Conservation (phyloP, 2,797 vertebrate species). For the Macropodus opercularis region DNA sequence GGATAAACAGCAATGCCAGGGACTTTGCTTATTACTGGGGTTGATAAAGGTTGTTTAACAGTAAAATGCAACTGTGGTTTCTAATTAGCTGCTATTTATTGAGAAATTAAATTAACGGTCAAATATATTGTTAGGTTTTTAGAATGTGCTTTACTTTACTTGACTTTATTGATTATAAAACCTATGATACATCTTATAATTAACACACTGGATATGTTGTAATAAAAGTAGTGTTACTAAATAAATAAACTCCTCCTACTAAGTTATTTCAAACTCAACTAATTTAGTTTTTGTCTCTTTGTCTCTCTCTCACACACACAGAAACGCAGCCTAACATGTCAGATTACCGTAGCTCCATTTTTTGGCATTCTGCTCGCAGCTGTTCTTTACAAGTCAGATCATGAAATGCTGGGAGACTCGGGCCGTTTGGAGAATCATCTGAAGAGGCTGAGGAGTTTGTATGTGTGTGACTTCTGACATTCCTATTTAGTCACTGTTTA, state of each 20-base stretch:
- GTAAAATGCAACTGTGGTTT: neutral
- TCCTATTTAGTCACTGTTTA: neutral
- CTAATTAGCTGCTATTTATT: neutral
- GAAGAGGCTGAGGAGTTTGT: constrained; percentile 59
- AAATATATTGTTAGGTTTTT: neutral
- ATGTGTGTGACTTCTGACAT: constrained; percentile 23
- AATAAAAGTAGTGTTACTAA: too few species aligned
- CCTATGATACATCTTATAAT: too few species aligned
- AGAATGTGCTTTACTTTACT: neutral
- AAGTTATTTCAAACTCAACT: too few species aligned
- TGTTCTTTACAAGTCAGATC: constrained; percentile 78
- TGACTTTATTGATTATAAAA: neutral
- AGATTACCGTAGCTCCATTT: constrained; percentile 61
- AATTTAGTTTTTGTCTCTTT: too few species aligned
- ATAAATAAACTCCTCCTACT: too few species aligned
- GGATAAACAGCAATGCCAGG: too few species aligned
- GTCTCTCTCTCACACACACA: constrained; percentile 8
- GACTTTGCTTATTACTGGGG: neutral
- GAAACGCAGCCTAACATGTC: constrained; percentile 25
- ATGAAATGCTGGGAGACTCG: constrained; percentile 70
- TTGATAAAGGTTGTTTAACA: neutral
- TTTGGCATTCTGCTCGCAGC: constrained; percentile 70
- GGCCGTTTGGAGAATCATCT: constrained; percentile 62
- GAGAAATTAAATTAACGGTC: too few species aligned
- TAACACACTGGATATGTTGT: too few species aligned